Evolutionary conservation across 2,113 vertebrate species (phyloP).

Genomic region (Entelurus aequoreus): DNA sequence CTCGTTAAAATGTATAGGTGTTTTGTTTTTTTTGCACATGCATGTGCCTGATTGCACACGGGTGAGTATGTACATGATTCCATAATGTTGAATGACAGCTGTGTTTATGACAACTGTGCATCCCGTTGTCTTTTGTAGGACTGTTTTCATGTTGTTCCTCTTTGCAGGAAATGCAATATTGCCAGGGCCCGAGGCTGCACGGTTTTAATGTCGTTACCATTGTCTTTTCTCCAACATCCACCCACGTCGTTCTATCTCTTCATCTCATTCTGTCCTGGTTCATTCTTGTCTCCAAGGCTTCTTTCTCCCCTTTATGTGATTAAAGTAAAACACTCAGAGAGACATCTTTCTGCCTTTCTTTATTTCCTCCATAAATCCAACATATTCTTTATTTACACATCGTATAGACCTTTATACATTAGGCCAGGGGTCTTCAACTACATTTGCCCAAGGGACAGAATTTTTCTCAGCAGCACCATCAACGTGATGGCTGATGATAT

Average conservation of each 20-base stretch:
- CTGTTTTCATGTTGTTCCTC: conserved; percentile 53
- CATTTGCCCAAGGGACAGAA: too few species aligned
- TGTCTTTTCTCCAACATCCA: conserved; percentile 61
- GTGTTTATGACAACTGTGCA: conserved; percentile 20
- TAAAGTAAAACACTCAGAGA: conserved; percentile 35
- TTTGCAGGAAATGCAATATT: conserved; percentile 62
- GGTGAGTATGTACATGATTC: conserved; percentile 22
- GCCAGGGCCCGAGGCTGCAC: conserved; percentile 30
- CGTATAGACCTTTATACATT: too few species aligned
- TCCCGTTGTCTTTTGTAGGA: conserved; percentile 18
- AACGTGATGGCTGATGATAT: too few species aligned
- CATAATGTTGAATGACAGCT: conserved; percentile 26
- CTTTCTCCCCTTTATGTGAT: conserved; percentile 36
- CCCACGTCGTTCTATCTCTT: conserved; percentile 52
- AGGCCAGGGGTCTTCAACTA: neutral
- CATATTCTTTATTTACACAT: neutral
- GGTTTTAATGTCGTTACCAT: conserved; percentile 62
- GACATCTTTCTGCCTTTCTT: conserved; percentile 14
- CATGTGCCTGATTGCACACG: conserved; percentile 16
- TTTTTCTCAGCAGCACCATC: too few species aligned
- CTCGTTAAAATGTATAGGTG: neutral
- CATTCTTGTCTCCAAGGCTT: conserved; percentile 45
- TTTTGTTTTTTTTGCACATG: conserved; percentile 3
- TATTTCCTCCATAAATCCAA: conserved; percentile 2
- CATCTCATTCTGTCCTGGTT: conserved; percentile 51